Percentiles rank a stretch among this genome's conserved stretches.
These are phyloP conservation scores for Perodicticus potto DNA, from an alignment of 2,797 vertebrate species.

Conservation along the genomic window DNA sequence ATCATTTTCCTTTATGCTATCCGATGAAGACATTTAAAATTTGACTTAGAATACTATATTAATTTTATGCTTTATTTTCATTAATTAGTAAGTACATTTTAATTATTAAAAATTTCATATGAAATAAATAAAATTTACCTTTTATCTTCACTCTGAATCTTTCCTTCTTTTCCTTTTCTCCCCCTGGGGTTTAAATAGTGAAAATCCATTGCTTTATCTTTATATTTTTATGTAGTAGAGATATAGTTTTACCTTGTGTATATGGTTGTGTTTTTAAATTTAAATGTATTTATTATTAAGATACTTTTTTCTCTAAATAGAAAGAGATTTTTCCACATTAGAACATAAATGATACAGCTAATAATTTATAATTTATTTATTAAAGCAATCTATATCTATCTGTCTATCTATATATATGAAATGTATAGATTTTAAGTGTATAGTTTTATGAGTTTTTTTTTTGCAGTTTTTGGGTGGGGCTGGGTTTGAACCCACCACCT, in stretches of 20 bases:
- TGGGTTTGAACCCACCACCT: no score
- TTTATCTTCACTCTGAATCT: not conserved
- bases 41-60: constrained; percentile 10
- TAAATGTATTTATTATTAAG: not conserved
- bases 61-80: constrained; percentile 4
- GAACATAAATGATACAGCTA: not conserved
- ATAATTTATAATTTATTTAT: constrained; percentile 18
- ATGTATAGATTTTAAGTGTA: not conserved
- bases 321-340: not conserved
- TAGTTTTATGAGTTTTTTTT: not conserved
- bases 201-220: not conserved
- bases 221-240: constrained; percentile 34
- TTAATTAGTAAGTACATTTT: constrained; percentile 1
- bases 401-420: not conserved
- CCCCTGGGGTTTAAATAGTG: not conserved
- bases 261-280: not conserved
- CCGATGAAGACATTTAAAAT: constrained; percentile 24
- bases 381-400: not conserved
- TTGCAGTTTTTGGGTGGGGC: no score
- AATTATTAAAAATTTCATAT: constrained; percentile 44
- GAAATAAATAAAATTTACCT: constrained; percentile 21
- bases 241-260: not conserved
- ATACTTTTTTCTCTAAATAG: constrained; percentile 28
- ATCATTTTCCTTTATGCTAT: not conserved
- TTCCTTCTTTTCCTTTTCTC: not conserved